phyloP scores from a whole-genome alignment of 2,113 vertebrate species.

The Odobenus rosmarus region DNA sequence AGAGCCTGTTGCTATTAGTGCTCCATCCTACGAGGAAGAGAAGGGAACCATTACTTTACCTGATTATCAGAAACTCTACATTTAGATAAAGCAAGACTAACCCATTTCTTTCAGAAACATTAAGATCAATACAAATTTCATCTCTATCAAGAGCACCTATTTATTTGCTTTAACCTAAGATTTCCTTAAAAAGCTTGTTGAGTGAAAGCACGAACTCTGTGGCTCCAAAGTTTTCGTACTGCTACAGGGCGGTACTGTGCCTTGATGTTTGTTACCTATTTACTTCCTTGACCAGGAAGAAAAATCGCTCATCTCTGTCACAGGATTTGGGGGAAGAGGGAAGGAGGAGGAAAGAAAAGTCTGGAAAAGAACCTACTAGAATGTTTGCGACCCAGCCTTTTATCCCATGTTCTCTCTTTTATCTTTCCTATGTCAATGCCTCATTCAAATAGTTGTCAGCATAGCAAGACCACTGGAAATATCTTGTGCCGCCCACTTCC shows the following conservation, averaged over 20 bases:
- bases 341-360: background rate
- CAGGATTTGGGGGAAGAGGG: background rate
- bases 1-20: conserved; percentile 95
- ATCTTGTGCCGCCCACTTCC: background rate
- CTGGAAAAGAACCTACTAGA: background rate
- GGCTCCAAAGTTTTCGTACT: background rate
- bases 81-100: conserved; percentile 13
- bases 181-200: background rate
- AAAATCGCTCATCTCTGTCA: background rate
- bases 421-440: background rate
- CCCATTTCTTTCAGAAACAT: background rate
- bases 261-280: background rate
- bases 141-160: background rate
- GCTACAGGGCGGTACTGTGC: background rate
- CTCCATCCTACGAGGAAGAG: conserved; percentile 88
- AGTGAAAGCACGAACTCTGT: background rate
- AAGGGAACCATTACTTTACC: background rate
- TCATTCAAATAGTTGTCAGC: background rate
- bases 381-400: background rate
- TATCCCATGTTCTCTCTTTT: background rate
- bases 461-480: background rate
- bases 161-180: background rate
- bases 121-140: background rate
- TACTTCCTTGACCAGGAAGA: background rate
- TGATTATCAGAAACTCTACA: background rate